phyloP scores from a whole-genome alignment of 2,797 vertebrate genomes.

The Strix occidentalis region DNA sequence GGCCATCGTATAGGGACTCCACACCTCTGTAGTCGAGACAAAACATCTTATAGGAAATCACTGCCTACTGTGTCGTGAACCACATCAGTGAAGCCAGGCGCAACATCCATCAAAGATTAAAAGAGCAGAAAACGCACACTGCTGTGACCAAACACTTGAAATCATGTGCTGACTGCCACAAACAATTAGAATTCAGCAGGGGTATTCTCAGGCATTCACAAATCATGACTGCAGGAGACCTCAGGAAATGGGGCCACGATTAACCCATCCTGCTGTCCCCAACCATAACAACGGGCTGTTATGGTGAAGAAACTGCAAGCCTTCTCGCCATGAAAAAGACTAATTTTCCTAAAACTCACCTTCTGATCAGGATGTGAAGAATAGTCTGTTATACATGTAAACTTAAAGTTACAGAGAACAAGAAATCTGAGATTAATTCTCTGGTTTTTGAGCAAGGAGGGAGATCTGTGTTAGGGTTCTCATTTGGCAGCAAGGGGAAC shows the following conservation, averaged over 20 bases:
- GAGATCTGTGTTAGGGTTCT: not conserved
- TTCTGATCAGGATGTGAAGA: not conserved
- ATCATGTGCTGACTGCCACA: constrained; percentile 70
- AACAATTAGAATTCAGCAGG: constrained; percentile 73
- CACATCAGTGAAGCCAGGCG: constrained; percentile 69
- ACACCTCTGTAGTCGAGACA: constrained; percentile 54
- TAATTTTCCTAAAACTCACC: not conserved
- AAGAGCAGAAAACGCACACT: constrained; percentile 70
- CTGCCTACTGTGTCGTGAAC: constrained; percentile 54
- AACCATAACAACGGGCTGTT: not conserved
- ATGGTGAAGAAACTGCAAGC: not conserved
- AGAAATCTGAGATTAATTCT: not conserved
- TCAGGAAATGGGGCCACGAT: constrained; percentile 52
- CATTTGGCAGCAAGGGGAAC: not conserved
- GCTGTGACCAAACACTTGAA: constrained; percentile 73
- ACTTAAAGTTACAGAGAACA: not conserved
- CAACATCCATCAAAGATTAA: constrained; percentile 74
- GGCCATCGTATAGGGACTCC: constrained; percentile 34
- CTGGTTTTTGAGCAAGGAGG: not conserved
- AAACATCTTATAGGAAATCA: constrained; percentile 70
- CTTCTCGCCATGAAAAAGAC: not conserved
- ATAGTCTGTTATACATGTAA: not conserved
- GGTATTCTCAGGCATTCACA: constrained; percentile 65
- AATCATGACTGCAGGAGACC: constrained; percentile 60
- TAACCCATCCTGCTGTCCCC: constrained; percentile 53